phyloP scores from a whole-genome alignment of 2,797 vertebrate species.

The Sciaenops ocellatus region DNA sequence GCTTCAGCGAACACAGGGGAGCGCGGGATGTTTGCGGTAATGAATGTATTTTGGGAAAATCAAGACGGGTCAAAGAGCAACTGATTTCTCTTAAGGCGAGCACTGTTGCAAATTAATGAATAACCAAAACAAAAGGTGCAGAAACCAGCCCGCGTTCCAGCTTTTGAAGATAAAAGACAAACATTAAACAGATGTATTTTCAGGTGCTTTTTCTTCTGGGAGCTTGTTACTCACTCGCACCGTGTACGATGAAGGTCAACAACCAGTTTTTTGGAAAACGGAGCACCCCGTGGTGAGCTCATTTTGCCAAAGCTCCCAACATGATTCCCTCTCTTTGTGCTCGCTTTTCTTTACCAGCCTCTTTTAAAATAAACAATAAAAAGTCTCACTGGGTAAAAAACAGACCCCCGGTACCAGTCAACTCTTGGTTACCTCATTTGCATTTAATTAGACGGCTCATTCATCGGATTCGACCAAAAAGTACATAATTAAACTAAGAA shows the following conservation, averaged over 20 bases:
- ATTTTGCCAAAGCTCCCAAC: constrained; percentile 41
- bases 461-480: constrained; percentile 50
- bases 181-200: constrained; percentile 62
- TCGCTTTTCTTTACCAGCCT: constrained; percentile 5
- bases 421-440: constrained; percentile 31
- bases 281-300: constrained; percentile 61
- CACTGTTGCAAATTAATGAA: constrained; percentile 55
- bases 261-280: constrained; percentile 66
- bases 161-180: constrained; percentile 66
- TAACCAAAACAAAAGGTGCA: constrained; percentile 35
- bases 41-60: constrained; percentile 57
- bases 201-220: constrained; percentile 61
- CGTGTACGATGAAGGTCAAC: constrained; percentile 70
- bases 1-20: constrained; percentile 47
- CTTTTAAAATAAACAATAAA: constrained; percentile 15
- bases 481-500: constrained; percentile 47
- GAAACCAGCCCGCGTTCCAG: constrained; percentile 9
- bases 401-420: not conserved
- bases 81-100: constrained; percentile 40
- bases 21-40: constrained; percentile 42
- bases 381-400: constrained; percentile 15
- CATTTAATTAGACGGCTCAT: constrained; percentile 63
- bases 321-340: constrained; percentile 2
- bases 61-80: constrained; percentile 62
- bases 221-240: constrained; percentile 73